phyloP scores from a whole-genome alignment of 2,113 vertebrate species.

The Cranoglanis bouderius region DNA sequence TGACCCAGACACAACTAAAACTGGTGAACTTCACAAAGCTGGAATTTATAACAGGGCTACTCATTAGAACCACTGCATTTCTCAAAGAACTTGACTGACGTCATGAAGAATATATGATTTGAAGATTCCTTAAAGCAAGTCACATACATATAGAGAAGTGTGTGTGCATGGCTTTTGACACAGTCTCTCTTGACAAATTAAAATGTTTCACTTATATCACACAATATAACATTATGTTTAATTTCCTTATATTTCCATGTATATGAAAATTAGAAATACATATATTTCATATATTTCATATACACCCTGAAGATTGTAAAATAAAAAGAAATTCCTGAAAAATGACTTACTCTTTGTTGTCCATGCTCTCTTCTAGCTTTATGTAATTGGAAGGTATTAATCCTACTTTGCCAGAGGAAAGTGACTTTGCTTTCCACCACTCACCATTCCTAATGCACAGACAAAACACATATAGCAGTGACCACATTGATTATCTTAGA shows the following conservation, averaged over 20 bases:
- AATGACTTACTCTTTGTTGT: slow-evolving; percentile 38
- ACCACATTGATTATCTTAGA: background rate
- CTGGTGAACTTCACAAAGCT: background rate
- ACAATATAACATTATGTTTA: background rate
- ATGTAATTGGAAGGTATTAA: slow-evolving; percentile 44
- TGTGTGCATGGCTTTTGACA: background rate
- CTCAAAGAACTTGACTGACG: background rate
- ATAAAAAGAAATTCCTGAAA: background rate
- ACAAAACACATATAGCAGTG: background rate
- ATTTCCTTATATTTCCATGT: background rate
- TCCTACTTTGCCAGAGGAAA: slow-evolving; percentile 35
- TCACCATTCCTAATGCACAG: slow-evolving; percentile 19
- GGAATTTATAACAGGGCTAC: background rate
- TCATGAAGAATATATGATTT: background rate
- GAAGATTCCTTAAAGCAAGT: background rate
- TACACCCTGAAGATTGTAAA: background rate
- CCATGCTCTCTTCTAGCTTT: background rate
- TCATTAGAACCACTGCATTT: background rate
- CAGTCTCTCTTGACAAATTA: background rate
- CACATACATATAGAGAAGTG: background rate
- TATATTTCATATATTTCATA: no score
- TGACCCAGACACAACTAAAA: background rate
- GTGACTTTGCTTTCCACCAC: slow-evolving; percentile 43
- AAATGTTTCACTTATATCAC: background rate
- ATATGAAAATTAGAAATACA: no score